Evolutionary conservation across 1,140 invertebrate species (phyloP), one percentile per base, ranked within the genome.

Genomic region (Trachymyrmex cornetzi): DNA sequence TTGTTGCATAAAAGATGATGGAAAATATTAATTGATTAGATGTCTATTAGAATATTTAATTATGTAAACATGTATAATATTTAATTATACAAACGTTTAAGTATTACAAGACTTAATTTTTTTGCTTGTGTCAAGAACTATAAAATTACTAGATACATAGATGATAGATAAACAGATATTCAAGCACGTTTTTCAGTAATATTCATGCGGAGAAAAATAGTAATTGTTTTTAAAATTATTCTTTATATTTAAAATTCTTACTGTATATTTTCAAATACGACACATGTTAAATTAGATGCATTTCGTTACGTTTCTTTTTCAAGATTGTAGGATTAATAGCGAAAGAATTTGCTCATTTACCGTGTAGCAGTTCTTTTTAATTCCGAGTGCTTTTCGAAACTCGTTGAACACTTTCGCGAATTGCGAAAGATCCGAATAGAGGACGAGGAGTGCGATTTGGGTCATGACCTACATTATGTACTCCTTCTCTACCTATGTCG

Each of bases 381-480:
- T 19, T n/a, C 34, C 19, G 30, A 59, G 44, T 38, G 38, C 59
- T 91, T 4, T 64, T 86, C 44, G 77, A 88, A 88, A 90, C 72
- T 89, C 81, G 85, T 77, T 84, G 79, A 81, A 81, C 88, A 90
- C 89, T 90, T 88, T 91, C 89, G 22, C 80, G 69, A 74, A 84
- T 91, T 90, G 77, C 87, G 89, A 91, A 91, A 90, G 89, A 91
- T 69, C 44, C 77, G 64, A 91, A 90, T 90, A 85, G 66, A 89
- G 87, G 74, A 69, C 75, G 74, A 16, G 48, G 79, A 87, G 59
- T 77, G 77, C 74, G 85, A 91, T 91, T 90, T 91, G 75, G 89
- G 90, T 90, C 87, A 86, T 77, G 90, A 89, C 90, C 90, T 57
- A 91, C 77, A 91, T 91, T 87, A 74, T 30, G 22, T 81, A 67